These are phyloP conservation scores for Tetrapedia diversipes DNA, from an alignment of 2,888 invertebrate genomes.

Conservation along the genomic window DNA sequence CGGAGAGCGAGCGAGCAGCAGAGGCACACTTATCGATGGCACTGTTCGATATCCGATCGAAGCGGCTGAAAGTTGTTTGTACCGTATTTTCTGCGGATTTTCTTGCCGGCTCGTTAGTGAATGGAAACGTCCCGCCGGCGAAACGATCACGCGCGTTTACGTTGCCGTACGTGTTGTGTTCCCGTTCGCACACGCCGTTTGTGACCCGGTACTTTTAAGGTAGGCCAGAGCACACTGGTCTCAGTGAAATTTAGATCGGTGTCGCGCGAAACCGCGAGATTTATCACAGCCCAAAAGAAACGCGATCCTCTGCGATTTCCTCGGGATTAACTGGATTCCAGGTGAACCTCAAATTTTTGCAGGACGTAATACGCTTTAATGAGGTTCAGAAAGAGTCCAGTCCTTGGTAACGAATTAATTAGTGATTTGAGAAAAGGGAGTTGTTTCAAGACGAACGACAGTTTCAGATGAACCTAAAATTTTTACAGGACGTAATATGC, in stretches of 20 bases:
- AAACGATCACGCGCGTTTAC: conserved; percentile 35
- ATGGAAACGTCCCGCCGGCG: conserved; percentile 31
- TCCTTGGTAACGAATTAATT: no score
- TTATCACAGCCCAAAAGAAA: conserved; percentile 8
- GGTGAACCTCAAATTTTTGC: background rate
- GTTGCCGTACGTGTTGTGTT: conserved; percentile 33
- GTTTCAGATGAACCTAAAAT: no score
- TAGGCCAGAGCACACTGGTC: conserved; percentile 20
- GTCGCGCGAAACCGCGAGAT: conserved; percentile 21
- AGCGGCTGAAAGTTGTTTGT: conserved; percentile 45
- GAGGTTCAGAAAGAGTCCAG: no score
- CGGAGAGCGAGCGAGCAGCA: conserved; percentile 37
- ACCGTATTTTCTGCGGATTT: conserved; percentile 43
- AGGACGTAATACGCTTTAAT: no score
- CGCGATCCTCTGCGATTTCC: background rate
- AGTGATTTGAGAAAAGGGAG: no score
- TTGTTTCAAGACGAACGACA: no score
- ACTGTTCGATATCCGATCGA: conserved; percentile 36
- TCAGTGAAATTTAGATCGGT: conserved; percentile 44
- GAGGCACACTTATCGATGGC: conserved; percentile 53
- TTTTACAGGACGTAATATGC: no score
- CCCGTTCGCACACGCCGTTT: conserved; percentile 39
- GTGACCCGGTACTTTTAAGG: conserved; percentile 45
- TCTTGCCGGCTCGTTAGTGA: conserved; percentile 37
- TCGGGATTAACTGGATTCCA: background rate